Base-by-base conservation (phyloP, 2,113 vertebrate genomes). In the Climacteris rufus region DNA sequence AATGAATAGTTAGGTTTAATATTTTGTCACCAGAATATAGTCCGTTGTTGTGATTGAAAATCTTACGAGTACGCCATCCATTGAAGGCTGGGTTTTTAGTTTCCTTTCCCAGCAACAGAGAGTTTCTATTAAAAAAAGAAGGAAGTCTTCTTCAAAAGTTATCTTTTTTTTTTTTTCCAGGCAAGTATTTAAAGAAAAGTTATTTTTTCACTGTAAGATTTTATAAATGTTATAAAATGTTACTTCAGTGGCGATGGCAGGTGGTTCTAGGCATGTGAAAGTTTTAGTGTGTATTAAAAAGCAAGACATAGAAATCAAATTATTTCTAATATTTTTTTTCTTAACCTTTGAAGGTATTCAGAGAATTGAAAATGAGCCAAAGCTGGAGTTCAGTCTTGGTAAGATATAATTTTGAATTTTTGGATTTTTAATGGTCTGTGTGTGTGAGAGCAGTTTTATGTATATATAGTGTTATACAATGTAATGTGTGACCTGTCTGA, bases 371-470 rank as follows among this genome's bases (percentile, higher is more conserved):
- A 89, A 97, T 96, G 98, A 98, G 53, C 98, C 98, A 65, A 98
- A 98, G 90, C 65, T 98, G 94, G 98, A 98, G 93, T 98, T 98
- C 91, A 98, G 97, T 89, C 98, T 98, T 60, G 98, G 98, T 98
- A 98, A 98, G 98, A 93, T 33, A 47, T 3, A 33, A 16, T 84
- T 94, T 94, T 96, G 23, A 35, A 14, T 82, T 76, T 57, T 66
- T 90, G 18, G 14, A 76, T 53, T 80, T 72, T 33, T 16, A 63
- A 25, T 84, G 47, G 3, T 3, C 18, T 39, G 22, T 80, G 18
- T 60, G 6, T 53, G 11, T n/a, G 15, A 39, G 40, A 69, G 39
- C 17, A 68, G 27, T 28, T 60, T 68, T 17, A 6, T 28, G 16
- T 49, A 10, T 65, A 8, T 59, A 6, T 19, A 22, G 7, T 39